These are phyloP conservation scores for Pachycephala philippinensis DNA, from an alignment of 2,113 vertebrate genomes.

Conservation along the genomic window DNA sequence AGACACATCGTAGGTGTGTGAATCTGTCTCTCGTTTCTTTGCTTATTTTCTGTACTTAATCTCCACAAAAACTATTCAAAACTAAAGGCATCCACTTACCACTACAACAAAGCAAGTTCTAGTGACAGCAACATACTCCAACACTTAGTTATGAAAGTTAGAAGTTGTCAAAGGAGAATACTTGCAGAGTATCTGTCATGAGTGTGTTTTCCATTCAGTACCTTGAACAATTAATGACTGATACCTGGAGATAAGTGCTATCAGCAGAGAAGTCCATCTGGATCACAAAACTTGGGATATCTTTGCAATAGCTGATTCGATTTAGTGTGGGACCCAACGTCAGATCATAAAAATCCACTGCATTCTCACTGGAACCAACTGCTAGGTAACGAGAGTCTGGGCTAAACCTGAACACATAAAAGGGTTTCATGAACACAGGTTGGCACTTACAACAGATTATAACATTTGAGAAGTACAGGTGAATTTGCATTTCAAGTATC, in stretches of 20 bases:
- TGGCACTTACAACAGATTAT: background rate
- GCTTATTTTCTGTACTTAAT: background rate
- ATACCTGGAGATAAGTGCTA: conserved; percentile 87
- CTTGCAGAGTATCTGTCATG: background rate
- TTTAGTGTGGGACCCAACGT: conserved; percentile 89
- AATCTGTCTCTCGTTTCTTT: background rate
- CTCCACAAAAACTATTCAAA: background rate
- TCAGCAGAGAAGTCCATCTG: conserved; percentile 98
- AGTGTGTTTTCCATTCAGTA: background rate
- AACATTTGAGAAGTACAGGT: background rate
- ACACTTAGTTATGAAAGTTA: background rate
- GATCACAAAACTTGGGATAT: conserved; percentile 93
- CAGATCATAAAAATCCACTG: conserved; percentile 95
- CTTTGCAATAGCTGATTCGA: conserved; percentile 93
- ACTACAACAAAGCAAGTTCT: background rate
- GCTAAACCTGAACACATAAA: conserved; percentile 81
- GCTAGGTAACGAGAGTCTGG: conserved; percentile 90
- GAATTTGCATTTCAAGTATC: background rate
- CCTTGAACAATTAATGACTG: background rate
- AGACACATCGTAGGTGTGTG: background rate
- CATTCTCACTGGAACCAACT: conserved; percentile 92
- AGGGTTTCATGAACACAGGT: background rate
- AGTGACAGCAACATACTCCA: background rate
- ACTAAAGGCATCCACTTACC: background rate
- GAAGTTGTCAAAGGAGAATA: background rate